Conservation (phyloP, 1,140 invertebrate species). For the Vanessa atalanta region DNA sequence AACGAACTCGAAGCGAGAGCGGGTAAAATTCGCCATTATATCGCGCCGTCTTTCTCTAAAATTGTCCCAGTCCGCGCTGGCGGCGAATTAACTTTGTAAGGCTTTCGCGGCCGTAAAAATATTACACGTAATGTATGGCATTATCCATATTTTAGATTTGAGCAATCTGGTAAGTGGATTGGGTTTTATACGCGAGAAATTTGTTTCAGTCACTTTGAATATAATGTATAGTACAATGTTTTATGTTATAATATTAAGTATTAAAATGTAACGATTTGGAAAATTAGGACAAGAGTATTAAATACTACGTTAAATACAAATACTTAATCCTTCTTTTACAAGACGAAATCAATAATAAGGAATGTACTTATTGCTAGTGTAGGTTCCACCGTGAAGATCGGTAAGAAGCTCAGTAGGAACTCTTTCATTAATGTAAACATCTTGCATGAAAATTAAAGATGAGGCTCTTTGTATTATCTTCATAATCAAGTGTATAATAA, state of each 20-base stretch:
- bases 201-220: neutral
- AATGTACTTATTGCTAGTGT: too few species aligned
- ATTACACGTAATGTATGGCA: slow-evolving; percentile 50
- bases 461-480: too few species aligned
- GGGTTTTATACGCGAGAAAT: slow-evolving; percentile 24
- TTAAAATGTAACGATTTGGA: neutral
- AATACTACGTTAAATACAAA: too few species aligned
- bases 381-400: too few species aligned
- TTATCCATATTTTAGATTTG: slow-evolving; percentile 43
- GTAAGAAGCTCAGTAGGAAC: too few species aligned
- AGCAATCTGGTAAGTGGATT: slow-evolving; percentile 36
- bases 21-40: slow-evolving; percentile 70
- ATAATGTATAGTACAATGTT: neutral
- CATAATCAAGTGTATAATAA: too few species aligned
- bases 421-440: too few species aligned
- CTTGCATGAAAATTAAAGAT: too few species aligned
- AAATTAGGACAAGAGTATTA: too few species aligned
- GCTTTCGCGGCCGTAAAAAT: slow-evolving; percentile 56
- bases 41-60: slow-evolving; percentile 58
- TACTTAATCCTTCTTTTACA: too few species aligned
- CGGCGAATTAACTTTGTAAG: slow-evolving; percentile 69
- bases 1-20: slow-evolving; percentile 53
- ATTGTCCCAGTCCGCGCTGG: slow-evolving; percentile 53
- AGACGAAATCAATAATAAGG: too few species aligned
- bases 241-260: neutral